These are phyloP conservation scores for Atopsyche davidsoni DNA, from an alignment of 1,140 invertebrate species.

Conservation along the genomic window DNA sequence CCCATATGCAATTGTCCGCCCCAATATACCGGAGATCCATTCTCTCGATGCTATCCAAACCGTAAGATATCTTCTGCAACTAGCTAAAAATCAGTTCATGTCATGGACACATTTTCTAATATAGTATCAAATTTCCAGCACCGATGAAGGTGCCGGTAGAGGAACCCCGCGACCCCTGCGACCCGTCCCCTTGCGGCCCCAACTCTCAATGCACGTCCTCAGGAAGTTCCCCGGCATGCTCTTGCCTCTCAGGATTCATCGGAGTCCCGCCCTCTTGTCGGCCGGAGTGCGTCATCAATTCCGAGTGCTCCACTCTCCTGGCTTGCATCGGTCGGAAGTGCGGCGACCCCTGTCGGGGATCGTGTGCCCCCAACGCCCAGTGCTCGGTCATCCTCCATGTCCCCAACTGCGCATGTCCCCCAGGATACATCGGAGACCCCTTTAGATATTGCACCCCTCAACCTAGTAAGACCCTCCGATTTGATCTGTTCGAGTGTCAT, in stretches of 20 bases:
- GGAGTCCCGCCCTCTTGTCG: conserved; percentile 58
- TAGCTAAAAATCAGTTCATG: too few species aligned
- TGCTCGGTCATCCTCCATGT: conserved; percentile 57
- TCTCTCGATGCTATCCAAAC: conserved; percentile 54
- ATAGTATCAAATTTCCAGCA: conserved; percentile 23
- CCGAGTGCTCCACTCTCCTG: conserved; percentile 55
- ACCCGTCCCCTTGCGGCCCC: conserved; percentile 60
- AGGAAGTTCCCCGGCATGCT: conserved; percentile 54
- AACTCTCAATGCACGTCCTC: conserved; percentile 56
- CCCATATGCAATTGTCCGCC: conserved; percentile 67
- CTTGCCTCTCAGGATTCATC: conserved; percentile 52
- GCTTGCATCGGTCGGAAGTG: conserved; percentile 62
- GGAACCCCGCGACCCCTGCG: conserved; percentile 50
- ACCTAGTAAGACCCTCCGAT: conserved; percentile 39
- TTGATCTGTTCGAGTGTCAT: conserved; percentile 5
- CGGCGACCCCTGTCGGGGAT: conserved; percentile 53
- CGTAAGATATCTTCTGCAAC: conserved; percentile 31
- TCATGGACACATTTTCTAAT: conserved; percentile 9
- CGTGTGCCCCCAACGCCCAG: conserved; percentile 55
- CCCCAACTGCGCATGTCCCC: conserved; percentile 54
- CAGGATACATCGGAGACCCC: conserved; percentile 56
- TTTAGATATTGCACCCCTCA: conserved; percentile 48
- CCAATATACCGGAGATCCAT: conserved; percentile 66
- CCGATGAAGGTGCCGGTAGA: conserved; percentile 35
- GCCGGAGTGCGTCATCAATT: conserved; percentile 59